Evolutionary conservation across 2,888 invertebrate genomes (phyloP).

Genomic region (Thecophora atra): DNA sequence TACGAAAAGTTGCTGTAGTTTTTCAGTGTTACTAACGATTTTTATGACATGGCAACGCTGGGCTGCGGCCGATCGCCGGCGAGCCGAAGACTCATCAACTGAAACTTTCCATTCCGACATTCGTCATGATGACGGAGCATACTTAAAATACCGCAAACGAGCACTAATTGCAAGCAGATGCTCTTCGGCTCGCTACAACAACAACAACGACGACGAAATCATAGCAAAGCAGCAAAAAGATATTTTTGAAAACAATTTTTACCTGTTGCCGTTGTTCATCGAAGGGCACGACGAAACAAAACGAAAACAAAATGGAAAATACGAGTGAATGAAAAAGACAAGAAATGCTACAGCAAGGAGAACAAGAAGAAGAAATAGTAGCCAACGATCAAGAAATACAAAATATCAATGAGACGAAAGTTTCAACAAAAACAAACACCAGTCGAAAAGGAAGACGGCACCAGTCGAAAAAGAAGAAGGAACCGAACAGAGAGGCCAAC

Average conservation of each 20-base stretch:
- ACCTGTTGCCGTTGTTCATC: slow-evolving; percentile 30
- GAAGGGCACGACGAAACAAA: too few species aligned
- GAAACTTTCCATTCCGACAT: slow-evolving; percentile 29
- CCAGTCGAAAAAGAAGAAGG: neutral
- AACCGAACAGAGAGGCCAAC: slow-evolving; percentile 1
- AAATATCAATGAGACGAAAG: slow-evolving; percentile 13
- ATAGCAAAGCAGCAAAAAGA: slow-evolving; percentile 2
- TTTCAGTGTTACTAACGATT: too few species aligned
- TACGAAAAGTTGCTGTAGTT: too few species aligned
- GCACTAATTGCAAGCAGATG: slow-evolving; percentile 57
- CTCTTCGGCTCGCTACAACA: slow-evolving; percentile 4
- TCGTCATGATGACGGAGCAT: slow-evolving; percentile 26
- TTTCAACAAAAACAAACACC: slow-evolving; percentile 16
- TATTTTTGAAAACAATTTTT: slow-evolving; percentile 31
- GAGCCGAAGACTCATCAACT: slow-evolving; percentile 14
- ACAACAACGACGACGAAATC: slow-evolving; percentile 7
- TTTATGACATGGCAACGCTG: too few species aligned
- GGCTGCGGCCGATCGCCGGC: too few species aligned
- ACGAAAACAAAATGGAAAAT: slow-evolving; percentile 16
- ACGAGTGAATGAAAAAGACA: slow-evolving; percentile 8
- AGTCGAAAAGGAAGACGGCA: slow-evolving; percentile 11
- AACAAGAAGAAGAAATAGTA: slow-evolving; percentile 17
- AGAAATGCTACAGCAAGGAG: neutral
- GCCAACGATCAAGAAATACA: slow-evolving; percentile 1
- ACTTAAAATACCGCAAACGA: slow-evolving; percentile 37